Percentiles rank a stretch among this genome's conserved stretches.
Evolutionary conservation across 2,888 invertebrate genomes (phyloP).

Genomic region (Lasioglossum oenotherae): DNA sequence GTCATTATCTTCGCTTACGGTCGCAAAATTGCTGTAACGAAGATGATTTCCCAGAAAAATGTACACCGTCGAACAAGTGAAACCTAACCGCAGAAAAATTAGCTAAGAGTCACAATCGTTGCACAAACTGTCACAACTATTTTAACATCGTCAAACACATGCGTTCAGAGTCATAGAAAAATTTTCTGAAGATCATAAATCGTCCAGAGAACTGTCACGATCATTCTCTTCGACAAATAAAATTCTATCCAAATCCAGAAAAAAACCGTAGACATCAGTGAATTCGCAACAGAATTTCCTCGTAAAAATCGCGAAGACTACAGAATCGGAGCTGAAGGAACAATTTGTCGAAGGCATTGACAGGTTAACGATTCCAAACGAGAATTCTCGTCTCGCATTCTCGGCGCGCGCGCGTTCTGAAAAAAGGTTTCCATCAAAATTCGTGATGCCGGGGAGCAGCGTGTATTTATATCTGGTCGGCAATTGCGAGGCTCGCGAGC

Average conservation of each 20-base stretch:
- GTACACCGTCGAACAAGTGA: not conserved
- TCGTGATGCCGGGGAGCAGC: slow-evolving; percentile 33
- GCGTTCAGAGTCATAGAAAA: not conserved
- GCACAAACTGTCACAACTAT: not conserved
- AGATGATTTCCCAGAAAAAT: not conserved
- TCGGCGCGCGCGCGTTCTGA: not conserved
- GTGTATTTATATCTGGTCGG: slow-evolving; percentile 59
- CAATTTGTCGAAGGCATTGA: not conserved
- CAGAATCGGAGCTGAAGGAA: not conserved
- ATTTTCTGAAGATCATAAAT: not conserved
- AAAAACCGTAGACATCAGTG: too few species aligned
- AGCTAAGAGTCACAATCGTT: not conserved
- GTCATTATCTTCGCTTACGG: not conserved
- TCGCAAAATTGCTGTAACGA: not conserved
- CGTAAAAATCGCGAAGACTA: not conserved
- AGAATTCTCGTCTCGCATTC: not conserved
- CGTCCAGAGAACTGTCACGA: not conserved
- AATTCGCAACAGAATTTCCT: not conserved
- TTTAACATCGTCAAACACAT: not conserved
- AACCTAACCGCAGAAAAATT: not conserved
- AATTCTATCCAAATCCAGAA: not conserved
- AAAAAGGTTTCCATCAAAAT: slow-evolving; percentile 58
- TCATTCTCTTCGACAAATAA: not conserved
- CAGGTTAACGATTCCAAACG: slow-evolving; percentile 1
- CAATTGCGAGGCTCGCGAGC: slow-evolving; percentile 73